These are phyloP conservation scores for Todus mexicanus DNA, from an alignment of 2,797 vertebrate species.

Conservation along the genomic window DNA sequence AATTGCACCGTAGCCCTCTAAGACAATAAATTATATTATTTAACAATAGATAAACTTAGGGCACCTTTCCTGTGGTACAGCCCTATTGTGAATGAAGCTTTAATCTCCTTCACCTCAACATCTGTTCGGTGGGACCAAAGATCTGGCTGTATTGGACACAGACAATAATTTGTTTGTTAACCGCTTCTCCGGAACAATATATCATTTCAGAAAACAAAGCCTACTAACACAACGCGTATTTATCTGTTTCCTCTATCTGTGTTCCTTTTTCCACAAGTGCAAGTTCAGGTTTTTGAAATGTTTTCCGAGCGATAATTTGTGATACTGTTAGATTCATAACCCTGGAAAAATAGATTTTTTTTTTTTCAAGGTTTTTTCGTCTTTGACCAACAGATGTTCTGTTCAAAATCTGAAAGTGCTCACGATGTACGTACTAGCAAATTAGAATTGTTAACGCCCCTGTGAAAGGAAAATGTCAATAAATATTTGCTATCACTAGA, in stretches of 20 bases:
- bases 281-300: slow-evolving; percentile 41
- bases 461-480: slow-evolving; percentile 54
- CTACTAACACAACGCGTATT: slow-evolving; percentile 64
- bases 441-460: slow-evolving; percentile 35
- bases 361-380: slow-evolving; percentile 12
- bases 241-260: slow-evolving; percentile 80
- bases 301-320: slow-evolving; percentile 40
- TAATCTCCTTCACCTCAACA: slow-evolving; percentile 72
- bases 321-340: slow-evolving; percentile 35
- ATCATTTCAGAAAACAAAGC: slow-evolving; percentile 82
- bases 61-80: slow-evolving; percentile 85
- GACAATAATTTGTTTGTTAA: slow-evolving; percentile 76
- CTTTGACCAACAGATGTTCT: slow-evolving; percentile 57
- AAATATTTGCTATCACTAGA: slow-evolving; percentile 42
- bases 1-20: slow-evolving; percentile 84
- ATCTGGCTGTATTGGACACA: slow-evolving; percentile 59
- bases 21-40: slow-evolving; percentile 91
- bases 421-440: background rate
- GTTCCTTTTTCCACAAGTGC: slow-evolving; percentile 76
- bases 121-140: slow-evolving; percentile 60
- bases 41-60: slow-evolving; percentile 88
- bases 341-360: background rate
- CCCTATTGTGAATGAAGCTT: slow-evolving; percentile 80
- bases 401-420: slow-evolving; percentile 21
- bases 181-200: slow-evolving; percentile 74